Base-by-base conservation (phyloP, 2,113 vertebrate genomes). In the Indicator indicator region DNA sequence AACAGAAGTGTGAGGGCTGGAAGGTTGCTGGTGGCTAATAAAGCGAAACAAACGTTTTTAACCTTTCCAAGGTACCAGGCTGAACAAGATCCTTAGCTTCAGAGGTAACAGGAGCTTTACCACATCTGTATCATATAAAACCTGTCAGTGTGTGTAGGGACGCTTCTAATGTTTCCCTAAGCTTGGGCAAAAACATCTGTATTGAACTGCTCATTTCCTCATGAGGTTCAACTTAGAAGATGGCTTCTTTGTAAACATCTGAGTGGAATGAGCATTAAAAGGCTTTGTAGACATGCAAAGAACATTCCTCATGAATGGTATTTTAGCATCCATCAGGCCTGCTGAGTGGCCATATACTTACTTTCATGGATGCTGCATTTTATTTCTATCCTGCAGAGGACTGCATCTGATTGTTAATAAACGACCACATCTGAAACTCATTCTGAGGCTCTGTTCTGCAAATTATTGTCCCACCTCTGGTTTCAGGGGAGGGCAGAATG, bases 221-320 rank as follows among this genome's bases (percentile, higher is more conserved):
- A 3, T 33, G 40, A 27, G 3, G 1, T 88, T 71, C 32, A 10
- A 74, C 9, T 16, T 24, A 55, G 52, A 58, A 73, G 11, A 36
- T 40, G 19, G 2, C 48, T 73, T 9, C n/a, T 93, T 81, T 9
- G 1, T 44, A 63, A 50, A 11, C 20, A 5, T 70, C 59, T 85
- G 58, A 74, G 38, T 32, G 21, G 33, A 86, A 79, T 54, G 32
- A 72, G 20, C 15, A 33, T 52, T 58, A 7, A 13, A 81, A 24
- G 16, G 67, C 42, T 63, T 83, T 27, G 30, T 38, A 50, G 11
- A n/a, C 0, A 0, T 63, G 9, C 27, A 50, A 60, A 67, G 42
- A 86, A 4, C 36, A 63, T 64, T 20, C 24, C 13, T 15, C 12
- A n/a, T 7, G 68, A 88, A 13, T 36, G 24, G 4, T 77, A n/a